Evolutionary conservation across 2,888 invertebrate genomes (phyloP).

Genomic region (Volucella bombylans): DNA sequence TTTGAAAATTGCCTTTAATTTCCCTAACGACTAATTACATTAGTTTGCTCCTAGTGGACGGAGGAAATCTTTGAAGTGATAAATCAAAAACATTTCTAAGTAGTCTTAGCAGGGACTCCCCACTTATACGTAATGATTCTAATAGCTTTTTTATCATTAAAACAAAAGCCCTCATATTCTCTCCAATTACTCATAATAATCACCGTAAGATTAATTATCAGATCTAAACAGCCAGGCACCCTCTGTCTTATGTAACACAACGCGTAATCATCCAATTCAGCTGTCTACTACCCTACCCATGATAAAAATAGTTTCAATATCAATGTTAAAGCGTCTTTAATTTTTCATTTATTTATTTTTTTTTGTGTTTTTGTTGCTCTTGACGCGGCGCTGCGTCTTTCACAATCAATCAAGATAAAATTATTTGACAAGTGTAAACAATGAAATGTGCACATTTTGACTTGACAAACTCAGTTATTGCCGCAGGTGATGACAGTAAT

Average conservation of each 20-base stretch:
- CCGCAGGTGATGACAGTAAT: neutral
- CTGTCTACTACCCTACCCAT: slow-evolving; percentile 23
- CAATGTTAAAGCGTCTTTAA: slow-evolving; percentile 19
- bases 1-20: too few species aligned
- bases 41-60: too few species aligned
- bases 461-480: neutral
- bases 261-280: slow-evolving; percentile 31
- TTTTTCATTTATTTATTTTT: neutral
- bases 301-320: slow-evolving; percentile 38
- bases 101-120: too few species aligned
- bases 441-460: neutral
- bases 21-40: too few species aligned
- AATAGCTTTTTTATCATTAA: neutral
- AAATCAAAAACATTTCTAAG: too few species aligned
- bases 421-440: slow-evolving; percentile 37
- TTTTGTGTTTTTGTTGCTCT: neutral
- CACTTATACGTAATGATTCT: too few species aligned
- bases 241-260: slow-evolving; percentile 2
- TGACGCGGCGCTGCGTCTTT: slow-evolving; percentile 1
- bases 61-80: too few species aligned
- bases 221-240: slow-evolving; percentile 1
- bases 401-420: slow-evolving; percentile 32
- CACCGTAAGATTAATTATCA: slow-evolving; percentile 32
- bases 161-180: slow-evolving; percentile 4
- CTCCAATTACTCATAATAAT: slow-evolving; percentile 12